Evolutionary conservation across 2,113 vertebrate genomes (phyloP).

Genomic region (Amazona vittata): DNA sequence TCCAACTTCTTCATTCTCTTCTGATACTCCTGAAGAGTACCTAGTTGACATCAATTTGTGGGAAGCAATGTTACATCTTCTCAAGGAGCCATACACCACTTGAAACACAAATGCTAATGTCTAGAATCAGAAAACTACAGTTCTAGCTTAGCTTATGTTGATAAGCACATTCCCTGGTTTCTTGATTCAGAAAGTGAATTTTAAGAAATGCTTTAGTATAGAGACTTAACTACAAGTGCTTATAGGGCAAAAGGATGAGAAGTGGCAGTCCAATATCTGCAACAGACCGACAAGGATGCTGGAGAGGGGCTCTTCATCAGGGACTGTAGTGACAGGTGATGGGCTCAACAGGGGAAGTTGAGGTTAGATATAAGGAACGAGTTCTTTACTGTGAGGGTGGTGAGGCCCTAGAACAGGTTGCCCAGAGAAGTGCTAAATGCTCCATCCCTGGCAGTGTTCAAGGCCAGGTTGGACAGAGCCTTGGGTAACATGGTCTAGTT

Average conservation of each 20-base stretch:
- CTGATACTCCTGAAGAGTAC: slow-evolving; percentile 96
- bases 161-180: neutral
- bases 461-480: neutral
- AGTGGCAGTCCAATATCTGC: neutral
- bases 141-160: neutral
- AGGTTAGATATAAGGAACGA: neutral
- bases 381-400: neutral
- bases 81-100: neutral
- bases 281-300: neutral
- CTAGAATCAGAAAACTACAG: neutral
- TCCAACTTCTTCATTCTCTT: slow-evolving; percentile 98
- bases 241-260: neutral
- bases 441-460: neutral
- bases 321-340: neutral
- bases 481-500: neutral
- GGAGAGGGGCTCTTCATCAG: neutral
- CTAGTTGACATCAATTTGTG: slow-evolving; percentile 64
- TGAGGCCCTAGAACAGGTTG: neutral
- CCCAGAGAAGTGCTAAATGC: neutral
- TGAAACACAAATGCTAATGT: neutral
- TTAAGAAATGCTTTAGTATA: neutral
- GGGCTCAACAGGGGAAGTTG: neutral
- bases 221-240: neutral
- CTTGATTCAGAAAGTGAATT: neutral
- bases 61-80: neutral